Evolutionary conservation across 2,888 invertebrate species (phyloP).

Genomic region (Lamellibrachia satsuma): DNA sequence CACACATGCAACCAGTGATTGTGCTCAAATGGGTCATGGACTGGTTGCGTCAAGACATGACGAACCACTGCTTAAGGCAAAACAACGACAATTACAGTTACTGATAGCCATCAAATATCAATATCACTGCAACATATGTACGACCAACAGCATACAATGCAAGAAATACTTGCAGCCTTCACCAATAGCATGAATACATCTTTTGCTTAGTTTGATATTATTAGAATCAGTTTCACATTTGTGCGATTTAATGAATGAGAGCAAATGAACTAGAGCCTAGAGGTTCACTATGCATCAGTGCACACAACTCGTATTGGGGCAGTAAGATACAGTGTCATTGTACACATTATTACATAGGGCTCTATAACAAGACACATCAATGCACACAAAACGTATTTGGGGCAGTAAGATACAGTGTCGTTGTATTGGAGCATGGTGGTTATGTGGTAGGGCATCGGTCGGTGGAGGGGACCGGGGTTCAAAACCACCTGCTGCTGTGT

Average conservation of each 20-base stretch:
- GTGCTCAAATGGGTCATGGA: background rate
- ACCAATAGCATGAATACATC: background rate
- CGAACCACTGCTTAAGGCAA: background rate
- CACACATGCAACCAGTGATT: background rate
- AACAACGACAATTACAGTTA: background rate
- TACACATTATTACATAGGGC: too few relatives aligned
- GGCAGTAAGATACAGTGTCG: too few relatives aligned
- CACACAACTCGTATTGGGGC: background rate
- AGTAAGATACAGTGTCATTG: too few relatives aligned
- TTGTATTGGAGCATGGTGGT: too few relatives aligned
- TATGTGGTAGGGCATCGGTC: too few relatives aligned
- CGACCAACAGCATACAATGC: background rate
- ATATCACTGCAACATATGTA: background rate
- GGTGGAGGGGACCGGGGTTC: too few relatives aligned
- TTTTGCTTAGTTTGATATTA: background rate
- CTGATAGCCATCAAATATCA: background rate
- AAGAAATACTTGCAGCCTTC: background rate
- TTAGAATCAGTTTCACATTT: background rate
- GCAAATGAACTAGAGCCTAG: background rate
- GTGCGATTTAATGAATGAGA: background rate
- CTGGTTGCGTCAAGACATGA: background rate
- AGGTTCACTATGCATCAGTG: background rate
- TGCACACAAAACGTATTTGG: too few relatives aligned
- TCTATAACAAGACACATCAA: too few relatives aligned
- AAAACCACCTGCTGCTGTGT: too few relatives aligned